Evolutionary conservation across 1,140 invertebrate genomes (phyloP).

Genomic region (Mamestra configurata): DNA sequence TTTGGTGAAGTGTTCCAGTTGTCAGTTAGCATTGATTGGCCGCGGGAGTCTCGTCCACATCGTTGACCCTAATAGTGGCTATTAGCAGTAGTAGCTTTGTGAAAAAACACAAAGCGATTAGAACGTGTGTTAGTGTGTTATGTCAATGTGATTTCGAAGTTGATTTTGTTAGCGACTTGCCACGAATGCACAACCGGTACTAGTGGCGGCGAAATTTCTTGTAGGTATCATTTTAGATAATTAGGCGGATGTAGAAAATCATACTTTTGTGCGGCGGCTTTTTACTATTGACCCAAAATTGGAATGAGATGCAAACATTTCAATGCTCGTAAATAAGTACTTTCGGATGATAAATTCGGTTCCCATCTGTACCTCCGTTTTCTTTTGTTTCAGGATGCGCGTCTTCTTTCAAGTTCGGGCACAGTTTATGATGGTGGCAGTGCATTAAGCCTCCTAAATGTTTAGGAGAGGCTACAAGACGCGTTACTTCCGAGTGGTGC

Average conservation of each 20-base stretch:
- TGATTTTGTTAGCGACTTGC: not conserved
- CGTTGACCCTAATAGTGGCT: slow-evolving; percentile 62
- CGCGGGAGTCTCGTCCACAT: slow-evolving; percentile 52
- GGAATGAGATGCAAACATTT: too few relatives aligned
- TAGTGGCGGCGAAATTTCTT: not conserved
- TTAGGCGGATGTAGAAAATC: not conserved
- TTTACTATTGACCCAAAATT: too few relatives aligned
- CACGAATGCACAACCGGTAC: not conserved
- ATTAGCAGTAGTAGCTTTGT: slow-evolving; percentile 55
- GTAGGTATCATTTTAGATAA: not conserved
- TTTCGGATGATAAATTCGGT: not conserved
- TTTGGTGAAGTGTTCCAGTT: slow-evolving; percentile 46
- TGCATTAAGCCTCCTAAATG: slow-evolving; percentile 67
- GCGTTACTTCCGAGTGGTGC: slow-evolving; percentile 73
- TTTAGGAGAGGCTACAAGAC: slow-evolving; percentile 74
- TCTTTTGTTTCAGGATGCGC: slow-evolving; percentile 24
- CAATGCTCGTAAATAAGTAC: too few relatives aligned
- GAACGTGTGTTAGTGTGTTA: slow-evolving; percentile 34
- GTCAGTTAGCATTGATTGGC: slow-evolving; percentile 57
- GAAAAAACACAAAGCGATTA: slow-evolving; percentile 52
- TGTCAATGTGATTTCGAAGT: slow-evolving; percentile 11
- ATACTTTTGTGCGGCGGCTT: too few relatives aligned
- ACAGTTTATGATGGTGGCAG: slow-evolving; percentile 27
- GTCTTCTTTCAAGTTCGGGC: not conserved
- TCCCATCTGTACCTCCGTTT: not conserved